Evolutionary conservation across 1,140 invertebrate genomes (phyloP), one percentile per base, ranked within the genome.

Genomic region (Panagrolaimus sp.): DNA sequence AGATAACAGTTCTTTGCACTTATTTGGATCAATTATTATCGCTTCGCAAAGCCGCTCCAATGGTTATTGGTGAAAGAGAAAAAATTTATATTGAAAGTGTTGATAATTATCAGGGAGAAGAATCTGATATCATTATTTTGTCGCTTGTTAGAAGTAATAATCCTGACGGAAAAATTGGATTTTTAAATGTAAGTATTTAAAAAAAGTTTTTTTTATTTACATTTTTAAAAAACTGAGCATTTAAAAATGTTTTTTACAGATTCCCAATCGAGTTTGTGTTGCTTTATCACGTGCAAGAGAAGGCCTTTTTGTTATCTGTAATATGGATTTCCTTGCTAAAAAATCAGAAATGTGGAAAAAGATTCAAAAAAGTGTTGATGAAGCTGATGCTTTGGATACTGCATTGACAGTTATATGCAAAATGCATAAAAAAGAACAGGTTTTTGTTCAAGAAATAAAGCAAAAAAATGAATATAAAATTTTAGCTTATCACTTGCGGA

Each of bases 91-190:
- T 91, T 20, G 87, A 87, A 45, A 87, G 88, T 5, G 87, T 92
- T 1, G 91, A 93, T 81, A 91, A 90, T 80, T 92, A 87, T 79
- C 91, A 92, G 86, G 91, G 91, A 1, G 89, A 92, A 82, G 91
- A 93, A 83, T 90, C 88, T 46, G 88, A 91, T 72, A 91, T 93
- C 38, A 89, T 93, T 67, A 78, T 93, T 38, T 7, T 38, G 7
- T 38, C 31, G 7, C 7, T 38, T 2, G 31, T 38, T 38, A 38
- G 31, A 38, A 91, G 89, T 80, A 84, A 84, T 72, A 90, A 90
- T 77, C 70, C 82, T 8, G 84, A 88, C 7, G 85, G 85, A n/a
- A 87, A 86, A 42, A 88, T 92, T 77, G 91, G 91, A 5, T 93
- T 92, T 84, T 82, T 92, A 5, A 87, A 45, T 2, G 75, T 76